A percentile compares a stretch with the other conserved stretches of the same genome.
These are phyloP conservation scores for Uromys caudimaculatus DNA, from an alignment of 2,797 vertebrate genomes.

Conservation along the genomic window DNA sequence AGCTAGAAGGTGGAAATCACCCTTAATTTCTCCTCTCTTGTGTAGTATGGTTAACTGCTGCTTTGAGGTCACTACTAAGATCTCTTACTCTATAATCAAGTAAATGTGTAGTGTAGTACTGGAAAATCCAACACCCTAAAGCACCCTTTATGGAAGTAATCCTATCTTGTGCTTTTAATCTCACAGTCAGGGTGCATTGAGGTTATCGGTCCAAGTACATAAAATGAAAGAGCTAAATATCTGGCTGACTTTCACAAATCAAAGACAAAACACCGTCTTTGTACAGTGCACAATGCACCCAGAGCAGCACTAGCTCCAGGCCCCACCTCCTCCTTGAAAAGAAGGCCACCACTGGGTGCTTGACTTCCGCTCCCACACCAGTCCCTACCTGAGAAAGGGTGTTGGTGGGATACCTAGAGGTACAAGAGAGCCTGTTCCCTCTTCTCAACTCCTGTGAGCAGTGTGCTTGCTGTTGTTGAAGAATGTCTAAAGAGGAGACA, in stretches of 20 bases:
- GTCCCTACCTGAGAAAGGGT: not conserved
- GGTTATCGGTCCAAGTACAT: not conserved
- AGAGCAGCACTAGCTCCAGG: not conserved
- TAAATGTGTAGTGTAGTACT: conserved; percentile 1
- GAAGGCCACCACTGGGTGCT: not conserved
- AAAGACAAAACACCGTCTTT: not conserved
- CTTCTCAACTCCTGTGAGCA: not conserved
- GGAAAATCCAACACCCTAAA: not conserved
- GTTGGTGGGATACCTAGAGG: not conserved
- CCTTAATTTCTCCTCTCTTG: not conserved
- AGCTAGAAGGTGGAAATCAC: not conserved
- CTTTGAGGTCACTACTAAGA: not conserved
- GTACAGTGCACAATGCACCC: not conserved
- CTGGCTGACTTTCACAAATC: not conserved
- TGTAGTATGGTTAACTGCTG: not conserved
- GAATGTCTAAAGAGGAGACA: not conserved
- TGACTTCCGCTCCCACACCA: not conserved
- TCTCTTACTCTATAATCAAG: not conserved
- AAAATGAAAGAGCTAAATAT: not conserved
- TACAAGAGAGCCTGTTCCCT: not conserved
- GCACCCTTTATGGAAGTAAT: not conserved
- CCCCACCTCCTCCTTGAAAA: not conserved
- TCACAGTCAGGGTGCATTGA: not conserved
- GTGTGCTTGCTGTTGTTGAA: not conserved
- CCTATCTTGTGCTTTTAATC: conserved; percentile 31